A percentile compares a stretch with the other conserved stretches of the same genome.
Evolutionary conservation across 1,140 invertebrate genomes (phyloP).

Genomic region (Cardiocondyla obscurior): DNA sequence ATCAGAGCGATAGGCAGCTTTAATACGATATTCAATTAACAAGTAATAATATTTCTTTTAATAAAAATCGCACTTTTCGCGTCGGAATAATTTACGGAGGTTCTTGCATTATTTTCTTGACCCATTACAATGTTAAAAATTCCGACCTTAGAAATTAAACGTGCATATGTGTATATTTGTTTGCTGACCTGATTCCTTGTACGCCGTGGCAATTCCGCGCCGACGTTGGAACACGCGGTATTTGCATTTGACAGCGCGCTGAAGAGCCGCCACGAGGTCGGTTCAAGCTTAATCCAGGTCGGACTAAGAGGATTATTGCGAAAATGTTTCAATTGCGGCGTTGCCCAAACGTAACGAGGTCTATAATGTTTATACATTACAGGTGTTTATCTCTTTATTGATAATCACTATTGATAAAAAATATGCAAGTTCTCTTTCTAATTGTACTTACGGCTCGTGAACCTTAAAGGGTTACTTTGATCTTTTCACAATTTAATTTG

Average conservation of each 20-base stretch:
- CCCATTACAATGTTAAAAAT: neutral
- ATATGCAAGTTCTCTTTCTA: neutral
- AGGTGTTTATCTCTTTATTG: conserved; percentile 17
- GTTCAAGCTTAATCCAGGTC: conserved; percentile 76
- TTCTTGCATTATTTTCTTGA: neutral
- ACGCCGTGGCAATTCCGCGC: conserved; percentile 45
- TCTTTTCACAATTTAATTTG: neutral
- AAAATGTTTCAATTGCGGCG: conserved; percentile 78
- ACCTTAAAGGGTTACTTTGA: neutral
- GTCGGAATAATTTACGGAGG: neutral
- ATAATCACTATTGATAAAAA: neutral
- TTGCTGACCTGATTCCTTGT: conserved; percentile 43
- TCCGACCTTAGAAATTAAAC: conserved; percentile 5
- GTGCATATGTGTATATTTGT: conserved; percentile 23
- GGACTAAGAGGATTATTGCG: conserved; percentile 77
- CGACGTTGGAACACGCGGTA: conserved; percentile 64
- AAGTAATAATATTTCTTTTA: neutral
- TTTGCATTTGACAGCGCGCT: conserved; percentile 71
- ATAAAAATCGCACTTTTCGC: neutral
- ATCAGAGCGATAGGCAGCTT: too few species aligned
- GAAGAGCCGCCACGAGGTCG: conserved; percentile 66
- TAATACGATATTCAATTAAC: neutral
- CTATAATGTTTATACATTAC: conserved; percentile 20
- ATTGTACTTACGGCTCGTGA: neutral
- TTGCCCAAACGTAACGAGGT: conserved; percentile 20